Conservation (phyloP, 2,113 vertebrate species). For the Rhizomys pruinosus region DNA sequence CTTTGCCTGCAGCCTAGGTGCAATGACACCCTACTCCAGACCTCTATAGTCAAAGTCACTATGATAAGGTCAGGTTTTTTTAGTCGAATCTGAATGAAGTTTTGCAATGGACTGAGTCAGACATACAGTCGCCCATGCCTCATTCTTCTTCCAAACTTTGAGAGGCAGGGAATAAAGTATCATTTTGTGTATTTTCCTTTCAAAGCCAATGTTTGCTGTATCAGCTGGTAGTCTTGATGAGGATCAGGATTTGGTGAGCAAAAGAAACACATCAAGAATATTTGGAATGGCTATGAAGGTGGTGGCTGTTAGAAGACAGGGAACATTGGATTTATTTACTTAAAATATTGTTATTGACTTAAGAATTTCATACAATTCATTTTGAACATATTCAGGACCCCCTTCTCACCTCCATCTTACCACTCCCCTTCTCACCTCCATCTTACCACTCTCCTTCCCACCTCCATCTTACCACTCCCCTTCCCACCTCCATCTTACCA, state of each 20-base stretch:
- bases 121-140: too few relatives aligned
- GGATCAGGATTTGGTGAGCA: not conserved
- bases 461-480: too few relatives aligned
- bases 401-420: too few relatives aligned
- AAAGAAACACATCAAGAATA: not conserved
- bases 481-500: too few relatives aligned
- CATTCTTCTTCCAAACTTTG: not conserved
- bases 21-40: not conserved
- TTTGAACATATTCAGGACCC: too few relatives aligned
- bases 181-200: not conserved
- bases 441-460: too few relatives aligned
- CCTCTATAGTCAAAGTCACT: not conserved
- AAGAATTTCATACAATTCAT: too few relatives aligned
- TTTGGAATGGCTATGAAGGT: not conserved
- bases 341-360: too few relatives aligned
- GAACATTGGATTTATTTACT: not conserved
- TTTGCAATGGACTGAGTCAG: not conserved
- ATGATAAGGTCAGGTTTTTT: not conserved
- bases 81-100: not conserved
- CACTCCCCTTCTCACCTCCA: too few relatives aligned
- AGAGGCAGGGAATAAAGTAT: not conserved
- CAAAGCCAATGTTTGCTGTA: not conserved
- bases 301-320: not conserved
- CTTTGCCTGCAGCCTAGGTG: too few relatives aligned
- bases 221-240: not conserved